A percentile compares a stretch with the other conserved stretches of the same genome.
These are phyloP conservation scores for Drosophila arizonae DNA, from an alignment of 1,140 invertebrate genomes.

Conservation along the genomic window DNA sequence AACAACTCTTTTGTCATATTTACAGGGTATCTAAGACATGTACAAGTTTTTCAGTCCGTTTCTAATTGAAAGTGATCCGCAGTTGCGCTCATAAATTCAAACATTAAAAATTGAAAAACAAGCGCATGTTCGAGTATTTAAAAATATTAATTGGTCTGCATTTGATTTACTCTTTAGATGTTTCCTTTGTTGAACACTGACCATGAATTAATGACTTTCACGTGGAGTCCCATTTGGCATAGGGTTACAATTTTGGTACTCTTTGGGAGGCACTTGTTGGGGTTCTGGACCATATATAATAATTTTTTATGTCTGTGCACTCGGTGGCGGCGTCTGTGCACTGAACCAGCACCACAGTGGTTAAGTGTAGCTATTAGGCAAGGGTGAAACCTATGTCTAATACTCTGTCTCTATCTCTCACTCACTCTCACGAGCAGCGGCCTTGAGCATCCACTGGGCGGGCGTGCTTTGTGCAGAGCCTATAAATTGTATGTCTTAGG, in stretches of 20 bases:
- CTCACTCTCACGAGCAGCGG: background rate
- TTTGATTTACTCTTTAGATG: constrained; percentile 30
- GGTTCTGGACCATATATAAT: constrained; percentile 11
- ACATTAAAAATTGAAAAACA: constrained; percentile 40
- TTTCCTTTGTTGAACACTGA: constrained; percentile 31
- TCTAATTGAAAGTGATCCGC: constrained; percentile 34
- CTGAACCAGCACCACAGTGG: constrained; percentile 56
- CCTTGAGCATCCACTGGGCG: constrained; percentile 6
- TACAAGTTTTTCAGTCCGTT: constrained; percentile 10
- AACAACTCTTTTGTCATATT: background rate
- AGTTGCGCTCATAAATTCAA: constrained; percentile 41
- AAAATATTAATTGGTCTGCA: constrained; percentile 33
- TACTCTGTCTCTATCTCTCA: background rate
- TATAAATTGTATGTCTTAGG: constrained; percentile 51
- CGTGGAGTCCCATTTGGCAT: constrained; percentile 1
- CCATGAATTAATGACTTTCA: constrained; percentile 33
- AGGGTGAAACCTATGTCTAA: constrained; percentile 3
- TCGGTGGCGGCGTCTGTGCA: constrained; percentile 46
- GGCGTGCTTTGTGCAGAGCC: constrained; percentile 30
- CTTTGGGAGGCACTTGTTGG: constrained; percentile 10
- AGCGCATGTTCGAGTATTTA: constrained; percentile 26
- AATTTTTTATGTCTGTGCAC: constrained; percentile 11
- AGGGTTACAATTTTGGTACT: constrained; percentile 14
- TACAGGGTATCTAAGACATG: constrained; percentile 19
- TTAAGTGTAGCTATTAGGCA: constrained; percentile 24